Percentiles rank a stretch among this genome's conserved stretches.
Evolutionary conservation across 2,113 vertebrate species (phyloP).

Genomic region (Epinephelus moara): DNA sequence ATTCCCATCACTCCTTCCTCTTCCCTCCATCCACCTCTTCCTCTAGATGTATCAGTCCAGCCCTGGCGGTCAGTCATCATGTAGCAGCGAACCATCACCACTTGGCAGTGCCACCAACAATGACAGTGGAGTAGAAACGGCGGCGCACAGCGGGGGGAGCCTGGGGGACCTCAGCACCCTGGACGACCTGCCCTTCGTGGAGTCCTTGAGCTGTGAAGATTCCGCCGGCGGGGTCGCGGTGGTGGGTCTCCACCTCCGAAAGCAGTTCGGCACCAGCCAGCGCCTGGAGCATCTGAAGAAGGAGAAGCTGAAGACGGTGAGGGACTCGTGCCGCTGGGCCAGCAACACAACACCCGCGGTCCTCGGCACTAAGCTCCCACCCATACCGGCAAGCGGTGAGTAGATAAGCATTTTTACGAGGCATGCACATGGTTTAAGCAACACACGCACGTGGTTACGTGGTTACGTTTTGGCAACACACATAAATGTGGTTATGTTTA

Average conservation of each 20-base stretch:
- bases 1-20: too few relatives aligned
- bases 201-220: slow-evolving; percentile 84
- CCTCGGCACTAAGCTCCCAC: slow-evolving; percentile 88
- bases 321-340: slow-evolving; percentile 92
- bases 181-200: slow-evolving; percentile 90
- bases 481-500: too few relatives aligned
- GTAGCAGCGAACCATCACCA: slow-evolving; percentile 96
- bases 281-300: slow-evolving; percentile 90
- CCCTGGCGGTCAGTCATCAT: slow-evolving; percentile 98
- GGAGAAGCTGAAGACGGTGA: slow-evolving; percentile 92
- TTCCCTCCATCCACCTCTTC: not conserved
- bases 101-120: slow-evolving; percentile 91
- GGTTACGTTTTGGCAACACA: too few relatives aligned
- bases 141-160: slow-evolving; percentile 80
- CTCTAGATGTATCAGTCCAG: slow-evolving; percentile 96
- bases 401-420: not conserved
- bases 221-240: slow-evolving; percentile 75
- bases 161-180: slow-evolving; percentile 88
- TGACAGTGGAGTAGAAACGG: slow-evolving; percentile 92
- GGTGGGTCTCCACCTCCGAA: slow-evolving; percentile 81
- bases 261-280: slow-evolving; percentile 58
- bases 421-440: too few relatives aligned
- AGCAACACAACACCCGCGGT: slow-evolving; percentile 80
- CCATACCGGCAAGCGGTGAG: slow-evolving; percentile 90
- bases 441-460: not conserved